phyloP scores from a whole-genome alignment of 2,113 vertebrate species.

The Todiramphus chloris region DNA sequence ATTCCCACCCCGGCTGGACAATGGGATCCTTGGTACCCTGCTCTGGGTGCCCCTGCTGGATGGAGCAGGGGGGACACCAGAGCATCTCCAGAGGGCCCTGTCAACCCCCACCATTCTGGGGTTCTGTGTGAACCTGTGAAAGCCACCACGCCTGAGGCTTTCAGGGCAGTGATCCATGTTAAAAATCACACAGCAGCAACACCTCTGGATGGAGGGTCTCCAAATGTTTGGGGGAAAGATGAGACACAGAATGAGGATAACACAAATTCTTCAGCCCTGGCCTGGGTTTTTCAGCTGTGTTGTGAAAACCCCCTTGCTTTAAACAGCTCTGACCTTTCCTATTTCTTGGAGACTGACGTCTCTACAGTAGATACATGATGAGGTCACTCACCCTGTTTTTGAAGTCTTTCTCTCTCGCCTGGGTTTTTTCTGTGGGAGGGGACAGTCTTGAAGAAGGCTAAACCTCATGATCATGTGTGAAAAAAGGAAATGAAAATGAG shows the following conservation, averaged over 20 bases:
- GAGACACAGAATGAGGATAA: not conserved
- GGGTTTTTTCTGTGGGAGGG: slow-evolving; percentile 61
- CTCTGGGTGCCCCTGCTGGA: not conserved
- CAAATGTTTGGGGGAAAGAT: not conserved
- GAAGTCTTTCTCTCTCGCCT: slow-evolving; percentile 19
- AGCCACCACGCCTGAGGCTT: not conserved
- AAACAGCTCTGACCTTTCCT: slow-evolving; percentile 43
- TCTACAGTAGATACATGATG: not conserved
- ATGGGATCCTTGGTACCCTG: too few relatives aligned
- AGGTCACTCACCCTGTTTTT: slow-evolving; percentile 54
- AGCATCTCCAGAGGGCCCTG: not conserved
- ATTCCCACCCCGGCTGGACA: too few relatives aligned
- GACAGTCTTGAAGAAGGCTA: slow-evolving; percentile 41
- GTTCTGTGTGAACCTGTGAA: not conserved
- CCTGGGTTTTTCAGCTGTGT: not conserved
- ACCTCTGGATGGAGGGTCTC: not conserved
- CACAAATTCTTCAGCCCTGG: not conserved
- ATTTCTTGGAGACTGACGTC: slow-evolving; percentile 47
- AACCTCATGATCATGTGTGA: slow-evolving; percentile 44
- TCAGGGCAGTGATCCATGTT: not conserved
- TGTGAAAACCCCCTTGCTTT: slow-evolving; percentile 32
- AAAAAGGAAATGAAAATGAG: slow-evolving; percentile 66
- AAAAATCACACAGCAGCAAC: not conserved
- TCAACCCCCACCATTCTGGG: not conserved
- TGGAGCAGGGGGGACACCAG: not conserved